Percentiles rank a stretch among this genome's conserved stretches.
phyloP scores from a whole-genome alignment of 2,888 invertebrate genomes.

The Phorcus lineatus region DNA sequence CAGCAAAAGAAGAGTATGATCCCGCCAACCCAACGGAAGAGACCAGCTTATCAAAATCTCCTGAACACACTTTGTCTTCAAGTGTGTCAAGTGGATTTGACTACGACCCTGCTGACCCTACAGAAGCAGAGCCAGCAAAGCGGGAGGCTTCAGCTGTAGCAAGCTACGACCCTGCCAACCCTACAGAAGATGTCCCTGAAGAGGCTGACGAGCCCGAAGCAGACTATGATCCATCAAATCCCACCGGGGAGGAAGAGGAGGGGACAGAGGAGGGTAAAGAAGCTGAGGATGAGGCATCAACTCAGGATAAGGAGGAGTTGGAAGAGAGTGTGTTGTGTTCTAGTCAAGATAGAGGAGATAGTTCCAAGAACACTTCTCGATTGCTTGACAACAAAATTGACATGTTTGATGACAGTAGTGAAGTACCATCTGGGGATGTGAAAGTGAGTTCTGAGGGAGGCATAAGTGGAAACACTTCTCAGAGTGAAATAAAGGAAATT shows the following conservation, averaged over 20 bases:
- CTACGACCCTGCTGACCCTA: slow-evolving; percentile 46
- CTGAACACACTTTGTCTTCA: not conserved
- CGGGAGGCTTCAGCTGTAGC: not conserved
- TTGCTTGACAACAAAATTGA: not conserved
- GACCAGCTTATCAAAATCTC: not conserved
- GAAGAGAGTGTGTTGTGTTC: slow-evolving; percentile 33
- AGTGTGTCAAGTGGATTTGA: slow-evolving; percentile 22
- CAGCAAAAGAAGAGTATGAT: slow-evolving; percentile 5
- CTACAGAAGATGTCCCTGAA: too few species aligned
- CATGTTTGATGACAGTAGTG: not conserved
- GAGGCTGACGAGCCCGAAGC: too few species aligned
- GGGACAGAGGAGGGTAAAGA: not conserved
- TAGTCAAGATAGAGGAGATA: not conserved
- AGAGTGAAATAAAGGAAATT: not conserved
- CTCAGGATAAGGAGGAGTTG: slow-evolving; percentile 42
- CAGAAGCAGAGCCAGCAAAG: slow-evolving; percentile 36
- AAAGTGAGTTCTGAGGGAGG: slow-evolving; percentile 29
- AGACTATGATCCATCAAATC: slow-evolving; percentile 30
- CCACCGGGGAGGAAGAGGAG: slow-evolving; percentile 34
- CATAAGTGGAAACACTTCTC: slow-evolving; percentile 21
- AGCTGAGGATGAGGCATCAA: slow-evolving; percentile 30
- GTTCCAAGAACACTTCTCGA: not conserved
- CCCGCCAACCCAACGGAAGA: not conserved
- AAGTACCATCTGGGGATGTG: slow-evolving; percentile 15
- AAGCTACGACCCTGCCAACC: too few species aligned